Percentiles rank a stretch among this genome's conserved stretches.
Conservation (phyloP, 1,140 invertebrate genomes). For the Acyrthosiphon pisum region DNA sequence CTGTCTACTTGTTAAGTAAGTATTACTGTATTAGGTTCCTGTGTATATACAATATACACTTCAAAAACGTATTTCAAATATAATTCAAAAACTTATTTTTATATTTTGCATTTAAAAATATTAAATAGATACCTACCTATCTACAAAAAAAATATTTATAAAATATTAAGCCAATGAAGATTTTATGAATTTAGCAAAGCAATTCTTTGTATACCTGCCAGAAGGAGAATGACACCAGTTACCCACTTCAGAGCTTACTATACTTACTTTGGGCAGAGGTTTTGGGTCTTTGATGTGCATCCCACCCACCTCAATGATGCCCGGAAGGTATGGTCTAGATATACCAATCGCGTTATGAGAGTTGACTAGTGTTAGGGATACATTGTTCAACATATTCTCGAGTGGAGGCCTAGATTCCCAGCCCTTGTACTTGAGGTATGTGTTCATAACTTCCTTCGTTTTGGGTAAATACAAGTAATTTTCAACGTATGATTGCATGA, state of each 20-base stretch:
- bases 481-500: slow-evolving; percentile 28
- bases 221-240: not conserved
- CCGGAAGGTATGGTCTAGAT: slow-evolving; percentile 62
- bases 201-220: not conserved
- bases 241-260: not conserved
- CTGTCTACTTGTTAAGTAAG: too few species aligned
- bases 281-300: slow-evolving; percentile 66
- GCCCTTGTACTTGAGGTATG: slow-evolving; percentile 58
- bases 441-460: slow-evolving; percentile 54
- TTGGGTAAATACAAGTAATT: slow-evolving; percentile 59
- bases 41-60: too few species aligned
- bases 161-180: not conserved
- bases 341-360: slow-evolving; percentile 62
- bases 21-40: too few species aligned
- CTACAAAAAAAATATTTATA: too few species aligned
- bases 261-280: slow-evolving; percentile 66
- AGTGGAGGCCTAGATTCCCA: slow-evolving; percentile 63
- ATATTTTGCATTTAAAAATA: not conserved
- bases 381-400: slow-evolving; percentile 63
- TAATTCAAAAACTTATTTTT: not conserved
- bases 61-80: too few species aligned
- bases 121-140: too few species aligned
- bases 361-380: slow-evolving; percentile 63
- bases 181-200: not conserved
- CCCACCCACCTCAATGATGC: slow-evolving; percentile 65